Base-by-base conservation (phyloP, 2,888 invertebrate genomes). In the Graphium colonna region DNA sequence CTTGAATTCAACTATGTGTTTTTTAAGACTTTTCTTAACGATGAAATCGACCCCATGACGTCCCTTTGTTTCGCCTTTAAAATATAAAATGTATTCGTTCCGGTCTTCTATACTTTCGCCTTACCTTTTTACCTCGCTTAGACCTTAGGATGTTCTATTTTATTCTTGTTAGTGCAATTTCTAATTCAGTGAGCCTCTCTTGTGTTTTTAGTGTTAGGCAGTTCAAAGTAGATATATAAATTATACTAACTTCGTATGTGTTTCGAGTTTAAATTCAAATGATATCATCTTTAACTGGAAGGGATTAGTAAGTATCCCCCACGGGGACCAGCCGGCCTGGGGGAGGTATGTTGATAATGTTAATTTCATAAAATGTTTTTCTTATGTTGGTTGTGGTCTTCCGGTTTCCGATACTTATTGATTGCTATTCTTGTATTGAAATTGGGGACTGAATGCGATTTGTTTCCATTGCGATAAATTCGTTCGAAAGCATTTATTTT, bases 51-150 rank as follows among this genome's bases (percentile, higher is more conserved):
- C 56, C 0, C 63, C 65, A 48, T 63, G 46, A 15, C n/a, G 15
- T 0, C 65, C 63, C n/a, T 53, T 57, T 12, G 61, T 61, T 28
- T 60, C 17, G 1, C 66, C 65, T 33, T 33, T 33, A 9, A 10
- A 33, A n/a, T 10, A 33, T 10, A 33, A 33, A 10, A 33, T 33
- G 10, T 10, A 33, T 2, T 9, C 33, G 2, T 33, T 7, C 9
- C n/a, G 40, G 46, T 68, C 67, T 58, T 60, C 56, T 13, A 64
- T 67, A 36, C 52, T 56, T n/a, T 58, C 56, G 44, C 67, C 68
- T 0, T 17, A 12, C 1, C 63, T 40, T 51, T 64, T 57, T 1
- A 49, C 43, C 57, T 67, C 65, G 0, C 59, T 38, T 28, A 65
- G 16, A 0, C 67, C 64, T n/a, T 33, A 33, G 10, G 2, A 33